Base-by-base conservation (phyloP, 2,888 invertebrate species). In the Calephelis perditalis region DNA sequence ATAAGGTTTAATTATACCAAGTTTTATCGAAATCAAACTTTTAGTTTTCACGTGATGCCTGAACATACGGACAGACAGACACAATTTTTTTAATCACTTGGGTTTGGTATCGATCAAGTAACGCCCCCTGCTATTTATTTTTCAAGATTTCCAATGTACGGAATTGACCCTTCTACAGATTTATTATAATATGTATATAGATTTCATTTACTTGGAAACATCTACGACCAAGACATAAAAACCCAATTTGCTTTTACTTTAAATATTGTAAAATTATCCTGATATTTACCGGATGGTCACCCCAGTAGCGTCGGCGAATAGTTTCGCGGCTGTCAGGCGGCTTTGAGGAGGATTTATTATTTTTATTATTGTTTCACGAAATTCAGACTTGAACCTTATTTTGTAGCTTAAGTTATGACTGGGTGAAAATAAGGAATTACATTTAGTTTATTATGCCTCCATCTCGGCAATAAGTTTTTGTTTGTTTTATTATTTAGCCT, bases 271-370 rank as follows among this genome's bases (percentile, higher is more conserved):
- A n/a, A 45, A 58, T 35, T 52, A 59, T 9, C 63, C 63, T 58
- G 8, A 8, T 7, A 3, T 44, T 55, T 12, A 12, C 10, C 12
- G 10, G 10, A 44, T 76, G 69, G 79, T 55, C 65, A 65, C 79
- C 69, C 62, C 67, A 73, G 64, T 66, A 73, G 78, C 72, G 81
- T 76, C 77, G 73, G 78, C 79, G 81, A 86, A 87, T 87, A 87
- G 87, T 87, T 87, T 81, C 82, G 81, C 84, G 84, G 82, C 86
- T 87, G 88, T 88, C 88, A 86, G 84, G 71, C 78, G 78, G 82
- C 79, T 86, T 83, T 85, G 86, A 86, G 82, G 78, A 80, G 85
- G 84, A 88, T 88, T 88, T 89, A 88, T 87, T 89, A 86, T 88
- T 88, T 87, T 86, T 86, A 86, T 88, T 87, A 86, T 87, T 86